A percentile compares a stretch with the other conserved stretches of the same genome.
These are phyloP conservation scores for Oxycera nigricornis DNA, from an alignment of 2,888 invertebrate genomes.

Conservation along the genomic window DNA sequence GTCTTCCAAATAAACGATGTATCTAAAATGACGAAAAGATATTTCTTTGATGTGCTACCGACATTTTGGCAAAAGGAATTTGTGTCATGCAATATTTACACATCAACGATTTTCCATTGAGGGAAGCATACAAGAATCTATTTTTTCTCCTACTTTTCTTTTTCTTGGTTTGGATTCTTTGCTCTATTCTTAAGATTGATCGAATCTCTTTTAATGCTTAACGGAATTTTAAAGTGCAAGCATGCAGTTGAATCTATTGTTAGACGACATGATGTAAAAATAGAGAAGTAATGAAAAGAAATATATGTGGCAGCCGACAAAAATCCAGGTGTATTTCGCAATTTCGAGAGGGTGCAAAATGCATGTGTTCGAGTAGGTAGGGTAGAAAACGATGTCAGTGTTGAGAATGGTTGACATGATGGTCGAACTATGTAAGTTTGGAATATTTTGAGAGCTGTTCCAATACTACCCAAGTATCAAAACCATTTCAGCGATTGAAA, in stretches of 20 bases:
- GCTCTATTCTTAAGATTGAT: conserved; percentile 11
- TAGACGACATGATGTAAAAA: no score
- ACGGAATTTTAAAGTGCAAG: neutral
- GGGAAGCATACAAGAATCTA: neutral
- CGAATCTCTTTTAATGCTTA: neutral
- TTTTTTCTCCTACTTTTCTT: neutral
- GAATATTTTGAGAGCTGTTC: no score
- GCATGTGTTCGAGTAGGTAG: neutral
- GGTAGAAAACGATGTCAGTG: neutral
- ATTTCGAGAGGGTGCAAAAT: neutral
- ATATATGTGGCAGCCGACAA: neutral
- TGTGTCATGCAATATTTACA: conserved; percentile 32
- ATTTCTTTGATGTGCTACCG: neutral
- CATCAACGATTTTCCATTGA: conserved; percentile 20
- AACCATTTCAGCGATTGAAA: no score
- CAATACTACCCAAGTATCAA: no score
- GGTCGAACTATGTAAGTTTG: no score
- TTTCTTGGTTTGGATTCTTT: neutral
- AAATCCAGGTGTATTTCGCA: conserved; percentile 11
- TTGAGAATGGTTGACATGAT: no score
- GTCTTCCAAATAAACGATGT: neutral
- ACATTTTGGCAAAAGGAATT: conserved; percentile 10
- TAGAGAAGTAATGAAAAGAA: no score
- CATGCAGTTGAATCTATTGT: neutral
- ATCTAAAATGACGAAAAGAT: neutral